Percentiles rank a stretch among this genome's conserved stretches.
Evolutionary conservation across 1,140 invertebrate genomes (phyloP).

Genomic region (Theocolax elegans): DNA sequence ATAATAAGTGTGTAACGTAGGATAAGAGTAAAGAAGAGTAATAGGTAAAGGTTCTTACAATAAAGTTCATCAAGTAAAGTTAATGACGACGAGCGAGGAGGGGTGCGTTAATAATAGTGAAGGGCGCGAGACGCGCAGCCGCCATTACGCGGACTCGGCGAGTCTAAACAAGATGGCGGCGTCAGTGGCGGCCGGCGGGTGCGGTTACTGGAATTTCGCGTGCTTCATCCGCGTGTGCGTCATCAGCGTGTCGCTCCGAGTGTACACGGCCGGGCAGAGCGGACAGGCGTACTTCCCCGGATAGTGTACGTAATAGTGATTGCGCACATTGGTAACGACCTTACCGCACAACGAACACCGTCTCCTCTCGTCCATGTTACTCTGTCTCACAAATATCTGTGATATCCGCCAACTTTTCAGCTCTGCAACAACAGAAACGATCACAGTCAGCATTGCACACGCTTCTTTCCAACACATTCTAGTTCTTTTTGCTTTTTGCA

Average conservation of each 20-base stretch:
- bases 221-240: conserved; percentile 75
- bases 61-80: conserved; percentile 28
- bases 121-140: conserved; percentile 18
- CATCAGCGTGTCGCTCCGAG: conserved; percentile 73
- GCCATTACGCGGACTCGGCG: conserved; percentile 17
- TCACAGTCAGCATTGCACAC: conserved; percentile 39
- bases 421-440: conserved; percentile 72
- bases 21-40: background rate
- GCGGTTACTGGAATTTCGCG: conserved; percentile 61
- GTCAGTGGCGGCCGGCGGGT: conserved; percentile 1
- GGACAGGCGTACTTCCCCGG: conserved; percentile 74
- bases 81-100: conserved; percentile 27
- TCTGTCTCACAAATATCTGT: conserved; percentile 74
- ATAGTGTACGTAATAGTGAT: conserved; percentile 77
- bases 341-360: conserved; percentile 75
- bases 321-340: conserved; percentile 75
- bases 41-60: conserved; percentile 3
- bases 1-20: too few relatives aligned
- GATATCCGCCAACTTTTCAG: conserved; percentile 76
- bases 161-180: conserved; percentile 29
- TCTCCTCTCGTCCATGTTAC: conserved; percentile 72
- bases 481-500: background rate
- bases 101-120: background rate
- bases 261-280: conserved; percentile 74
- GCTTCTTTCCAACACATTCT: conserved; percentile 26